A percentile compares a stretch with the other conserved stretches of the same genome.
Conservation (phyloP, 2,888 invertebrate genomes). For the Rhopalosiphum nymphaeae region DNA sequence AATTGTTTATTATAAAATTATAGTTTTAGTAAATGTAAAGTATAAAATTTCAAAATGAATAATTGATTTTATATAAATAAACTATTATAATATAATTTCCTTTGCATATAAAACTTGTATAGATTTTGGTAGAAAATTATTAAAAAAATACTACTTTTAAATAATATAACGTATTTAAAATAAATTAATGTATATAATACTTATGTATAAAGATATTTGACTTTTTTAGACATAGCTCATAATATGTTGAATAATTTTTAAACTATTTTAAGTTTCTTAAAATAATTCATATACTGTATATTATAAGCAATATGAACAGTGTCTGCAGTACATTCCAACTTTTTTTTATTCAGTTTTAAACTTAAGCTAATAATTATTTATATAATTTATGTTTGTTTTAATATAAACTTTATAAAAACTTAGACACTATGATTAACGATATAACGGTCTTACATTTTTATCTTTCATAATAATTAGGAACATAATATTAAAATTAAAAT, state of each 20-base stretch:
- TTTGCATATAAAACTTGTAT: background rate
- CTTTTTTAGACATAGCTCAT: background rate
- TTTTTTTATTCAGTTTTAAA: background rate
- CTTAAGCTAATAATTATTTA: background rate
- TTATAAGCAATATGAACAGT: background rate
- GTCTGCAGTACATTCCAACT: background rate
- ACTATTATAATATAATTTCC: background rate
- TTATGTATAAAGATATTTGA: background rate
- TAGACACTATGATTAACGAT: background rate
- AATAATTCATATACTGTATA: constrained; percentile 11
- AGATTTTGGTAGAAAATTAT: background rate
- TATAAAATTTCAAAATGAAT: background rate
- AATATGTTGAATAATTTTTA: background rate
- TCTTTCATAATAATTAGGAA: background rate
- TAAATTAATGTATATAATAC: no score
- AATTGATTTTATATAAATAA: background rate
- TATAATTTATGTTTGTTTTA: constrained; percentile 24
- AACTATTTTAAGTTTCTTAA: background rate
- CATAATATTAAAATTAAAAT: background rate
- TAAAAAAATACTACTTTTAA: background rate
- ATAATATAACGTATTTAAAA: background rate
- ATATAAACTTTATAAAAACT: constrained; percentile 21
- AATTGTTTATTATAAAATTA: background rate
- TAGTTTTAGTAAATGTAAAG: background rate
- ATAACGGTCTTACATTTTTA: background rate